Evolutionary conservation across 1,140 invertebrate species (phyloP), one percentile per base, ranked within the genome.

Genomic region (Yoshiicerus persimilis): DNA sequence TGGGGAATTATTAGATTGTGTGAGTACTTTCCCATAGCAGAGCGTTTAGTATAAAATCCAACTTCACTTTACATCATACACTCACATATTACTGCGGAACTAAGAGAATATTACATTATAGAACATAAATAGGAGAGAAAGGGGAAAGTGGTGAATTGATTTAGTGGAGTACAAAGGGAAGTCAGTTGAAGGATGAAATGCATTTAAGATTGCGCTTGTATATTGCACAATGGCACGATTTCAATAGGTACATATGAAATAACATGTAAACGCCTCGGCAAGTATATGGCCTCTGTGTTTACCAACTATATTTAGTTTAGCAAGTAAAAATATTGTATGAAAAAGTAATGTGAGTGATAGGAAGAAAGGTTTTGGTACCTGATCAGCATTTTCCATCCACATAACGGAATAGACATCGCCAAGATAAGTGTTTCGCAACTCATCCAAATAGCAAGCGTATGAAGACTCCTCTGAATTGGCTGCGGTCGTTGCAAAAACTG

Each of bases 341-440:
- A 85, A 62, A 47, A 10, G 27, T 8, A 66, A 6, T 56, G 41
- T n/a, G 23, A 62, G 27, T 20, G 34, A 5, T 47, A 30, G 11
- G 25, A 41, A 56, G 39, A 86, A 30, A 70, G 66, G 66, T 30
- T 86, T 66, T 23, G 25, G 89, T 91, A 94, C 94, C 90, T 92
- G 92, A 89, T 95, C 94, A 23, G 94, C 93, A 92, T 95, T 94
- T 91, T 95, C 92, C 93, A 96, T 94, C 95, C 95, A 96, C 41
- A 93, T 94, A n/a, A 95, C 94, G 91, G 93, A 94, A 91, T 94
- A 95, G 3, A 94, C 93, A 92, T 95, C 94, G 16, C 93, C 95
- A 16, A 95, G 91, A 91, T 93, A 95, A 13, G 94, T 94, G 27
- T 92, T 83, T 47, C 92, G 88, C n/a, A 92, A 88, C 4, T 93